These are phyloP conservation scores for Sebastes hopkinsi DNA, from an alignment of 2,797 vertebrate genomes.

Conservation along the genomic window DNA sequence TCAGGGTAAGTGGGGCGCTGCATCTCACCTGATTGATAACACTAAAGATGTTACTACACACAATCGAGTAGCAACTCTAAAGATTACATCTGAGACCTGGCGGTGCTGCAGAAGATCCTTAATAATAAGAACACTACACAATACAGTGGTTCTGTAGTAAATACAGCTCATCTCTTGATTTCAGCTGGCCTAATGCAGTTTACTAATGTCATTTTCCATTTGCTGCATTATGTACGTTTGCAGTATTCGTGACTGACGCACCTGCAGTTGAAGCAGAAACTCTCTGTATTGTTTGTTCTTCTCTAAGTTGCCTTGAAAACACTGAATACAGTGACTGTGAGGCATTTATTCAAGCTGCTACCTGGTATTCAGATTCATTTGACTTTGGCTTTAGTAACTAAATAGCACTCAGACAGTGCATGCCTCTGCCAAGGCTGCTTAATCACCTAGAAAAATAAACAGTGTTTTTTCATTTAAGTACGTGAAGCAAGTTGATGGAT, in stretches of 20 bases:
- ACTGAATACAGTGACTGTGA: not conserved
- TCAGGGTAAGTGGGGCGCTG: conserved; percentile 77
- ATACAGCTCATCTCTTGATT: not conserved
- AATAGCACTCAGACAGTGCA: not conserved
- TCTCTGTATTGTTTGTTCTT: not conserved
- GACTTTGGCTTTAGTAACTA: not conserved
- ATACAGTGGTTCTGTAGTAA: not conserved
- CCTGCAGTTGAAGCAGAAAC: not conserved
- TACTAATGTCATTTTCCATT: not conserved
- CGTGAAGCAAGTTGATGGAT: not conserved
- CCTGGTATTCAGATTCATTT: not conserved
- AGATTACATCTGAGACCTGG: not conserved
- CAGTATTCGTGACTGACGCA: not conserved
- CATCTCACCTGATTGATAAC: not conserved
- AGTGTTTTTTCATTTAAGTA: not conserved
- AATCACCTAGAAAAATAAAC: not conserved
- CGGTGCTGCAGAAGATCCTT: not conserved
- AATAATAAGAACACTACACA: not conserved
- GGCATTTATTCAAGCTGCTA: not conserved
- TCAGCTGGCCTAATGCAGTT: not conserved
- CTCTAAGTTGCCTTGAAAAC: not conserved
- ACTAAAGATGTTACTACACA: not conserved
- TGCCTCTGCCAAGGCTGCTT: not conserved
- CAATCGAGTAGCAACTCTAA: not conserved
- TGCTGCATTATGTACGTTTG: not conserved